A percentile compares a stretch with the other conserved stretches of the same genome.
These are phyloP conservation scores for Pseudorectes ferrugineus DNA, from an alignment of 2,113 vertebrate genomes.

Conservation along the genomic window DNA sequence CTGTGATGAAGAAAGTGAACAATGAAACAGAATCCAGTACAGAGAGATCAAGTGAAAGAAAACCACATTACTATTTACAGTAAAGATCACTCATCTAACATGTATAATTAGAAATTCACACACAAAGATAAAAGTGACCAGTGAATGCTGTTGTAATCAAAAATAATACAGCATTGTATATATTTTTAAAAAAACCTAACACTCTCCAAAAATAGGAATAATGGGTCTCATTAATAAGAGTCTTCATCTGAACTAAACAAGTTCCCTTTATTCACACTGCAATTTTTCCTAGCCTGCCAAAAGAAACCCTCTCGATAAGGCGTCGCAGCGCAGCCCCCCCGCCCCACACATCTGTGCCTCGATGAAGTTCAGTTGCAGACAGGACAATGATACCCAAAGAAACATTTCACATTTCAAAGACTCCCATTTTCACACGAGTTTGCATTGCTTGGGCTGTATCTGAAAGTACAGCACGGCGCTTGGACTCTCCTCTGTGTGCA, in stretches of 20 bases:
- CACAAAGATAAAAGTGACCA: constrained; percentile 61
- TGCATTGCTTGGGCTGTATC: background rate
- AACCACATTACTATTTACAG: constrained; percentile 47
- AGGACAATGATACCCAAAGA: constrained; percentile 24
- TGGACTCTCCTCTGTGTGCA: background rate
- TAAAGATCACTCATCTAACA: constrained; percentile 32
- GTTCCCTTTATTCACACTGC: constrained; percentile 45
- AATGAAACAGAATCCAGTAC: constrained; percentile 23
- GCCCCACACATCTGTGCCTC: background rate
- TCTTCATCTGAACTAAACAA: constrained; percentile 49
- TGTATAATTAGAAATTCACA: constrained; percentile 57
- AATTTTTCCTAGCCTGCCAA: constrained; percentile 40
- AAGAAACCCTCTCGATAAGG: background rate
- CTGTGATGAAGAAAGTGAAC: constrained; percentile 34
- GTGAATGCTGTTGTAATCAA: constrained; percentile 32
- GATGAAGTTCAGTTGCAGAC: background rate
- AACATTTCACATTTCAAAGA: constrained; percentile 6
- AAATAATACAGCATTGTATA: constrained; percentile 57
- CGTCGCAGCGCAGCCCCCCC: background rate
- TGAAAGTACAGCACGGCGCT: background rate
- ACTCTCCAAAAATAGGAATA: constrained; percentile 58
- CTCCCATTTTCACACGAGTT: background rate
- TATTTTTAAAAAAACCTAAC: background rate
- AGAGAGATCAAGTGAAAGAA: constrained; percentile 49
- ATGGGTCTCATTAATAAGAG: constrained; percentile 54